phyloP scores from a whole-genome alignment of 2,113 vertebrate genomes.

The Chunga burmeisteri region DNA sequence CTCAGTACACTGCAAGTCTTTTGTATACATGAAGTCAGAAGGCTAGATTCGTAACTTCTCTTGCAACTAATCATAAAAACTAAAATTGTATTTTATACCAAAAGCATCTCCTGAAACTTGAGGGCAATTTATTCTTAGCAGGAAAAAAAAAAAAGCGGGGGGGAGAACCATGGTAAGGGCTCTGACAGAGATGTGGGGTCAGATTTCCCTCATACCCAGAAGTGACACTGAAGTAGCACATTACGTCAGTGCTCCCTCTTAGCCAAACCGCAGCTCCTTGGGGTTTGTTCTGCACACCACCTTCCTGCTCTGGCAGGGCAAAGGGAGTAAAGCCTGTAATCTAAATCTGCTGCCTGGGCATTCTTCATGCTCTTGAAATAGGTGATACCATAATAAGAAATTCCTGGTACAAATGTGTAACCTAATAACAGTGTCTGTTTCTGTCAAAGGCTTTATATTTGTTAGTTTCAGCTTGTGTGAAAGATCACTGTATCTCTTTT shows the following conservation, averaged over 20 bases:
- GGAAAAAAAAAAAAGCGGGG: no score
- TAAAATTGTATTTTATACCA: background rate
- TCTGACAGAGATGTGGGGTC: background rate
- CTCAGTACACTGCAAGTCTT: background rate
- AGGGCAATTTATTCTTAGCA: background rate
- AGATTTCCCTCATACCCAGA: background rate
- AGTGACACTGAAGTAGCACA: background rate
- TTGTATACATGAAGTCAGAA: fast-evolving
- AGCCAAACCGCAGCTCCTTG: background rate
- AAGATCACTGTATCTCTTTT: background rate
- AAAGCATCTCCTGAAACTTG: background rate
- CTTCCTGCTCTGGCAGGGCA: background rate
- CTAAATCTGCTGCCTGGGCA: background rate
- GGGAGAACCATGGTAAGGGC: background rate
- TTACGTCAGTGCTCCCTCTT: background rate
- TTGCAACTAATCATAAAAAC: background rate
- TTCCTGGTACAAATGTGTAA: background rate
- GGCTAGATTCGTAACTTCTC: background rate
- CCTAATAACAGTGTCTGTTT: background rate
- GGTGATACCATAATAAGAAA: background rate
- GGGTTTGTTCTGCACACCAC: background rate
- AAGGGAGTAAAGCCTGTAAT: background rate
- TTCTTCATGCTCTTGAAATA: background rate
- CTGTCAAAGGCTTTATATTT: background rate
- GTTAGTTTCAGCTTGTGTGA: background rate